Evolutionary conservation across 2,888 invertebrate species (phyloP).

Genomic region (Thecophora atra): DNA sequence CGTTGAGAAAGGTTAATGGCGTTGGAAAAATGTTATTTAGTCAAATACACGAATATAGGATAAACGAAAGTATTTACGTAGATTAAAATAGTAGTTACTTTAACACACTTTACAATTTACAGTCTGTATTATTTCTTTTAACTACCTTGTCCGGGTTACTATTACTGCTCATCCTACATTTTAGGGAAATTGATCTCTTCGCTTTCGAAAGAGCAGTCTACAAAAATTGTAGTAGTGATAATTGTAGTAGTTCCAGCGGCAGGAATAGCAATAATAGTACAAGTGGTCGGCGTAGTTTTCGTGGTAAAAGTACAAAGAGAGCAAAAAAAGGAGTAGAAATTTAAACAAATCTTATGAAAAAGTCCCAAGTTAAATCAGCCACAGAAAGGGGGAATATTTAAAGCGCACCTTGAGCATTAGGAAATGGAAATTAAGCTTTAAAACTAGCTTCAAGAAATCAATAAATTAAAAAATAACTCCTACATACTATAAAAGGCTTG

Average conservation of each 20-base stretch:
- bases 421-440: not conserved
- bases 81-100: too few relatives aligned
- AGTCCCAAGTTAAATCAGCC: not conserved
- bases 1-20: too few relatives aligned
- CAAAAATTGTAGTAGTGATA: slow-evolving; percentile 48
- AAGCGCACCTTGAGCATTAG: not conserved
- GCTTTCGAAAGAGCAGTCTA: slow-evolving; percentile 66
- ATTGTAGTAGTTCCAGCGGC: slow-evolving; percentile 33
- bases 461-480: too few relatives aligned
- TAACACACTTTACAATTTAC: slow-evolving; percentile 2
- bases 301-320: slow-evolving; percentile 12
- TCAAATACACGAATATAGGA: too few relatives aligned
- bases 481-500: too few relatives aligned
- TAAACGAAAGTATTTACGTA: too few relatives aligned
- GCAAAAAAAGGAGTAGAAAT: slow-evolving; percentile 29
- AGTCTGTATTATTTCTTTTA: slow-evolving; percentile 41
- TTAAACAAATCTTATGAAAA: slow-evolving; percentile 3
- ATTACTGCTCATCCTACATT: slow-evolving; percentile 66
- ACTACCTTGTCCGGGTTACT: slow-evolving; percentile 66
- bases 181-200: slow-evolving; percentile 66
- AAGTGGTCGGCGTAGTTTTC: slow-evolving; percentile 26
- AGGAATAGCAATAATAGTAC: slow-evolving; percentile 33
- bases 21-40: too few relatives aligned
- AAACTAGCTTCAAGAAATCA: slow-evolving; percentile 16
- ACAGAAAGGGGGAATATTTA: not conserved